These are phyloP conservation scores for Cetoscarus ocellatus DNA, from an alignment of 2,797 vertebrate genomes.

Conservation along the genomic window DNA sequence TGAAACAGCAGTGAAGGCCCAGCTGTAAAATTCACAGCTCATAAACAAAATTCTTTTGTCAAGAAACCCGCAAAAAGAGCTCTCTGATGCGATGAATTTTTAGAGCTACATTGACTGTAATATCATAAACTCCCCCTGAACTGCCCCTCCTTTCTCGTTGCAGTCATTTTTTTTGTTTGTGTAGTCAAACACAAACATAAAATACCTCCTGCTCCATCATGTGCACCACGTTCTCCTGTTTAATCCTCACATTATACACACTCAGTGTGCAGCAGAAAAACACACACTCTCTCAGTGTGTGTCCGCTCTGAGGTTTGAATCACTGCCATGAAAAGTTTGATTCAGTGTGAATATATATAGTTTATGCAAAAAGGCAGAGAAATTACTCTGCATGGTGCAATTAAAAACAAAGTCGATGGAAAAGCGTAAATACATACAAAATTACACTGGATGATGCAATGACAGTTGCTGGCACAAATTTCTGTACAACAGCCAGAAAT, in stretches of 20 bases:
- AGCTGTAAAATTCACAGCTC: too few species aligned
- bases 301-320: neutral
- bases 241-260: constrained; percentile 56
- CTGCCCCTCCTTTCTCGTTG: neutral
- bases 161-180: constrained; percentile 6
- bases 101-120: neutral
- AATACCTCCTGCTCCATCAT: constrained; percentile 55
- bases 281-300: constrained; percentile 6
- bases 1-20: too few species aligned
- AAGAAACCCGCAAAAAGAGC: too few species aligned
- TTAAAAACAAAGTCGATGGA: neutral
- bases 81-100: neutral
- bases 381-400: neutral
- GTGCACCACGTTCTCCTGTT: constrained; percentile 57
- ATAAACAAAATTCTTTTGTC: too few species aligned
- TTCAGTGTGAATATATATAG: neutral
- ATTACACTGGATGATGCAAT: neutral
- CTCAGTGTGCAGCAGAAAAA: constrained; percentile 38
- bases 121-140: too few species aligned
- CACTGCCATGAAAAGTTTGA: neutral
- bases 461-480: neutral
- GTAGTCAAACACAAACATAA: constrained; percentile 40
- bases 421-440: too few species aligned
- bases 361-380: neutral
- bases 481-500: neutral